Percentiles rank a stretch among this genome's conserved stretches.
phyloP scores from a whole-genome alignment of 2,797 vertebrate species.

The Tympanoctomys barrerae region DNA sequence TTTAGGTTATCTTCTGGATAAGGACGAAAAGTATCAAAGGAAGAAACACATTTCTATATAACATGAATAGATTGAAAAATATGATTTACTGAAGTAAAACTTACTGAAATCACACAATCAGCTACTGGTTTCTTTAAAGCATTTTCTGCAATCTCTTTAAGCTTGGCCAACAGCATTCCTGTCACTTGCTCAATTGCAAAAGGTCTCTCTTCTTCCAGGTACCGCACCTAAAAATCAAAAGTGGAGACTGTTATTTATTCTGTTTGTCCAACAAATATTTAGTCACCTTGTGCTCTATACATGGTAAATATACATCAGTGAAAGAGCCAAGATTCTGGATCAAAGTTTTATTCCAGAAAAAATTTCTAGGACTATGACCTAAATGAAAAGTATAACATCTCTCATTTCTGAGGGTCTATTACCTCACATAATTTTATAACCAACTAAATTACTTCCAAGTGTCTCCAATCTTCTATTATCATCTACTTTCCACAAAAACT shows the following conservation, averaged over 20 bases:
- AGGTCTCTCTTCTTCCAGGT: conserved; percentile 90
- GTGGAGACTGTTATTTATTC: conserved; percentile 23
- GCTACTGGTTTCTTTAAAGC: conserved; percentile 91
- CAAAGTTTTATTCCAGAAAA: conserved; percentile 14
- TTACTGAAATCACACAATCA: conserved; percentile 91
- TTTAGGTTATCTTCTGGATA: conserved; percentile 28
- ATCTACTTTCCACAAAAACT: neutral
- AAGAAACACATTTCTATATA: conserved; percentile 42
- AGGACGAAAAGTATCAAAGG: neutral
- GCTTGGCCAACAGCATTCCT: conserved; percentile 90
- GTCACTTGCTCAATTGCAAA: conserved; percentile 91
- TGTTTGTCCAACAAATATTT: neutral
- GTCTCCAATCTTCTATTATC: neutral
- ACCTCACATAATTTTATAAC: neutral
- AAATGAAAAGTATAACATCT: neutral
- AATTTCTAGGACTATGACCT: neutral
- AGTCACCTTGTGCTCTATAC: neutral
- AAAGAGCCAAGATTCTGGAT: conserved; percentile 26
- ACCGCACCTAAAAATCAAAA: conserved; percentile 87
- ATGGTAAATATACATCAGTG: neutral
- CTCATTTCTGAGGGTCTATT: conserved; percentile 10
- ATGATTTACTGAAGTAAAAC: conserved; percentile 73
- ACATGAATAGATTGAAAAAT: neutral
- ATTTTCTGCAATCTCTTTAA: conserved; percentile 90
- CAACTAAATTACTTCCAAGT: conserved; percentile 1